Conservation (phyloP, 2,888 invertebrate genomes). For the Pristionchus exspectatus region DNA sequence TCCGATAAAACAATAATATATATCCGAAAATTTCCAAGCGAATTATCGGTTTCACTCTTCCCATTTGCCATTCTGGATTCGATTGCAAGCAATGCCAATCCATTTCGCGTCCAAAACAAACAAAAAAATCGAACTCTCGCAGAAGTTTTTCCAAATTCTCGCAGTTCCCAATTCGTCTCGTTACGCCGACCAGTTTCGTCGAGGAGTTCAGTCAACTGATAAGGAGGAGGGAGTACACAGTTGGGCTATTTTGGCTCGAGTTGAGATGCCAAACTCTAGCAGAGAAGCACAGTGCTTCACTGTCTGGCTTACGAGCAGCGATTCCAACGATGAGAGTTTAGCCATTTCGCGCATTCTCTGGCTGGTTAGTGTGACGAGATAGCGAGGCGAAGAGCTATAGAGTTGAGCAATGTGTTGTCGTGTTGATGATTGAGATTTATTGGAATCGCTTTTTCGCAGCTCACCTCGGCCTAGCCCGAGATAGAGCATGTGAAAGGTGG, state of each 20-base stretch:
- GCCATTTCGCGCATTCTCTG: not conserved
- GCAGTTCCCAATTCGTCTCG: not conserved
- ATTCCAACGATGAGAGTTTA: too few relatives aligned
- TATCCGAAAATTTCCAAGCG: too few relatives aligned
- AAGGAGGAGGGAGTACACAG: constrained; percentile 7
- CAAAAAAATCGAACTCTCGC: too few relatives aligned
- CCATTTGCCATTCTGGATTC: too few relatives aligned
- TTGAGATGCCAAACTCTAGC: not conserved
- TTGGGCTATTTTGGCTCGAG: not conserved
- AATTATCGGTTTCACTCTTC: too few relatives aligned
- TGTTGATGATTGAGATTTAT: not conserved
- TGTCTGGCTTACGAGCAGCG: too few relatives aligned
- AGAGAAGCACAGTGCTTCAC: not conserved
- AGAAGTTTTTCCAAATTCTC: too few relatives aligned
- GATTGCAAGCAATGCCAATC: too few relatives aligned
- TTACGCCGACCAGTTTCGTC: not conserved
- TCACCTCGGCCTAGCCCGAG: not conserved
- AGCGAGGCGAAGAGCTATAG: too few relatives aligned
- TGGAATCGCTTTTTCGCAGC: not conserved
- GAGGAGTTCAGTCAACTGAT: constrained; percentile 2
- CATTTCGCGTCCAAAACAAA: too few relatives aligned
- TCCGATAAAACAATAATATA: too few relatives aligned
- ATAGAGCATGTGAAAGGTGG: not conserved
- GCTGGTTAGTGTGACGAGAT: not conserved
- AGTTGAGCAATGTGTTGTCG: not conserved